These are phyloP conservation scores for Coremacera marginata DNA, from an alignment of 2,888 invertebrate species.

Conservation along the genomic window DNA sequence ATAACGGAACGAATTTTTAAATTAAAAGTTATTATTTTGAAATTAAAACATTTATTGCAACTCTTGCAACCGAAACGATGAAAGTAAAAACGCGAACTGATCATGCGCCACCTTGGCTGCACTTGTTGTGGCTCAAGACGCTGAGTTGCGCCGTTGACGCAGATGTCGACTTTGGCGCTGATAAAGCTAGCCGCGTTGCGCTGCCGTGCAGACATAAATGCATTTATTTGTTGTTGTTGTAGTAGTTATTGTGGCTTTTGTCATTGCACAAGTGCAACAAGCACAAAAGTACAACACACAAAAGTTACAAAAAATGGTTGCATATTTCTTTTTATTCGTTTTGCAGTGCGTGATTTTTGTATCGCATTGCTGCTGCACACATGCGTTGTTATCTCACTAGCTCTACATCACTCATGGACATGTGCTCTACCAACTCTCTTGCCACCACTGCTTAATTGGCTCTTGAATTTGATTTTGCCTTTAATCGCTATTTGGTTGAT, in stretches of 20 bases:
- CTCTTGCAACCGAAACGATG: conserved; percentile 62
- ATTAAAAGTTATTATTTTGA: background rate
- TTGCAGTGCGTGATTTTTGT: background rate
- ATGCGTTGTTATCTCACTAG: background rate
- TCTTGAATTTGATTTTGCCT: too few species aligned
- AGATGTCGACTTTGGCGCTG: background rate
- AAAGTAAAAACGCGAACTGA: conserved; percentile 70
- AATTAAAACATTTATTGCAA: background rate
- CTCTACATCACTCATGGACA: background rate
- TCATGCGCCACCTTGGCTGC: conserved; percentile 51
- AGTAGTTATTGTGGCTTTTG: conserved; percentile 2
- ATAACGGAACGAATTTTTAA: background rate
- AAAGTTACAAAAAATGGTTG: conserved; percentile 31
- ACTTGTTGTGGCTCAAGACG: conserved; percentile 21
- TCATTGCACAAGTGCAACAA: conserved; percentile 1
- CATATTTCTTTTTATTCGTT: conserved; percentile 31
- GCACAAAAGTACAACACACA: background rate
- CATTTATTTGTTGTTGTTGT: background rate
- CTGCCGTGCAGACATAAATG: background rate
- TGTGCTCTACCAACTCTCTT: background rate
- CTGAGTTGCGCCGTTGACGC: background rate
- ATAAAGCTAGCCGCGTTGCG: background rate
- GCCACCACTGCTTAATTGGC: background rate
- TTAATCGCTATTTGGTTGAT: too few species aligned
- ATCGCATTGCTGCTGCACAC: background rate